Evolutionary conservation across 2,797 vertebrate species (phyloP).

Genomic region (Trachops cirrhosus): DNA sequence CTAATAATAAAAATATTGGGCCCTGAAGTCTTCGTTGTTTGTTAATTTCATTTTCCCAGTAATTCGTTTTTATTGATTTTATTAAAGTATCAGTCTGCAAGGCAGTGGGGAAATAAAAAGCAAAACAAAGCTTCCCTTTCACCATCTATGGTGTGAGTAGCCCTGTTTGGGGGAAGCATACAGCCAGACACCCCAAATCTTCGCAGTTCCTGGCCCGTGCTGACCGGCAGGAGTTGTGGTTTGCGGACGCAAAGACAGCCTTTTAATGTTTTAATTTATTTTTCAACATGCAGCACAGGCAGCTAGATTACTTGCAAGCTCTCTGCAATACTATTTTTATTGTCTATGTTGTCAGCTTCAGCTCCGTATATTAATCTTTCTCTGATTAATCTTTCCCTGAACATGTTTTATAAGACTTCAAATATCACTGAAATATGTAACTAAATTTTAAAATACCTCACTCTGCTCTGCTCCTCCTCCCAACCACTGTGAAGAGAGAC

Average conservation of each 20-base stretch:
- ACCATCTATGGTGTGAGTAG: background rate
- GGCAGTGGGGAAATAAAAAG: slow-evolving; percentile 6
- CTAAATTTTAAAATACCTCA: background rate
- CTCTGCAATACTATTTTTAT: background rate
- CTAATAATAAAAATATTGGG: slow-evolving; percentile 19
- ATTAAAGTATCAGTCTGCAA: slow-evolving; percentile 18
- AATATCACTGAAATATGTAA: background rate
- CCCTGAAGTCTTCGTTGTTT: slow-evolving; percentile 33
- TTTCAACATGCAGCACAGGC: background rate
- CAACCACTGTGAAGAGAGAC: background rate
- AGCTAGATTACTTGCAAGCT: background rate
- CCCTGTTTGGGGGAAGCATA: no score
- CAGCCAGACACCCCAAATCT: background rate
- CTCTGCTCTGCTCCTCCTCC: background rate
- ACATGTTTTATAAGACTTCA: slow-evolving; percentile 20
- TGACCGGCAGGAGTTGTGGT: background rate
- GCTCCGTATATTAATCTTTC: background rate
- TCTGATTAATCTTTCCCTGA: background rate
- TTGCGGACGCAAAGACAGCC: background rate
- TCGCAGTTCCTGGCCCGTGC: background rate
- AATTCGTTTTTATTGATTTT: slow-evolving; percentile 62
- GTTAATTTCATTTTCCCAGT: slow-evolving; percentile 50
- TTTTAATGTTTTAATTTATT: background rate
- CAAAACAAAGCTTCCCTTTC: background rate
- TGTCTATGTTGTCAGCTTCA: background rate